Conservation (phyloP, 2,797 vertebrate genomes). For the Passerculus sandwichensis region DNA sequence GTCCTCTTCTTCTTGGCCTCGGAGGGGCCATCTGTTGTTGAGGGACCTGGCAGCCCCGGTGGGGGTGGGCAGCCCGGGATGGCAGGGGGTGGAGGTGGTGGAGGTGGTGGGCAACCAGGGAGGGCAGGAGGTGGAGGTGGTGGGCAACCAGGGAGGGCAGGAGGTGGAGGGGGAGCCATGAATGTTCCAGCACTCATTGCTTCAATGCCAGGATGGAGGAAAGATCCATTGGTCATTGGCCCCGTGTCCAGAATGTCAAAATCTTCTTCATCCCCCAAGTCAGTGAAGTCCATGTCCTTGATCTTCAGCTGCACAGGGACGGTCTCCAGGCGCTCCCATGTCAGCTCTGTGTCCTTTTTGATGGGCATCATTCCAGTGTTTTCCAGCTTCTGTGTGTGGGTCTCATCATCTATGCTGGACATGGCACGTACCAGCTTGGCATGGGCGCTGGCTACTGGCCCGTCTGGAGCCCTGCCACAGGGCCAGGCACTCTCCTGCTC, state of each 20-base stretch:
- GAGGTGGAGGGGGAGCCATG: conserved; percentile 46
- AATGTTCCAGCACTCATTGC: neutral
- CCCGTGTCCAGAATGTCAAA: conserved; percentile 85
- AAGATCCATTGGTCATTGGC: conserved; percentile 61
- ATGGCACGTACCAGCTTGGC: conserved; percentile 72
- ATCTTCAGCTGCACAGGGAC: conserved; percentile 82
- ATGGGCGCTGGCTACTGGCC: conserved; percentile 72
- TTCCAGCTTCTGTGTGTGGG: conserved; percentile 78
- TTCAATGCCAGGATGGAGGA: conserved; percentile 33
- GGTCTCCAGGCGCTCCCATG: conserved; percentile 78
- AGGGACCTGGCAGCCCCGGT: conserved; percentile 52
- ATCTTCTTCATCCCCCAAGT: conserved; percentile 94
- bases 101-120: conserved; percentile 16
- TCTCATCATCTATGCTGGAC: conserved; percentile 83
- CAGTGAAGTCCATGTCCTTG: conserved; percentile 95
- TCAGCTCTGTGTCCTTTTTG: conserved; percentile 67
- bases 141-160: neutral
- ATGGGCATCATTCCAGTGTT: conserved; percentile 77
- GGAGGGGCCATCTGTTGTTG: conserved; percentile 36
- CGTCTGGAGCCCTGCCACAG: conserved; percentile 62
- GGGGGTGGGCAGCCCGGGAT: conserved; percentile 8
- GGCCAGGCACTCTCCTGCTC: conserved; percentile 65
- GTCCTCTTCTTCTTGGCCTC: conserved; percentile 89
- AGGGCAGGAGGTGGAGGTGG: conserved; percentile 10
- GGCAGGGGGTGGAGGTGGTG: conserved; percentile 63